Evolutionary conservation across 2,113 vertebrate species (phyloP).

Genomic region (Plecturocebus donacophilus): DNA sequence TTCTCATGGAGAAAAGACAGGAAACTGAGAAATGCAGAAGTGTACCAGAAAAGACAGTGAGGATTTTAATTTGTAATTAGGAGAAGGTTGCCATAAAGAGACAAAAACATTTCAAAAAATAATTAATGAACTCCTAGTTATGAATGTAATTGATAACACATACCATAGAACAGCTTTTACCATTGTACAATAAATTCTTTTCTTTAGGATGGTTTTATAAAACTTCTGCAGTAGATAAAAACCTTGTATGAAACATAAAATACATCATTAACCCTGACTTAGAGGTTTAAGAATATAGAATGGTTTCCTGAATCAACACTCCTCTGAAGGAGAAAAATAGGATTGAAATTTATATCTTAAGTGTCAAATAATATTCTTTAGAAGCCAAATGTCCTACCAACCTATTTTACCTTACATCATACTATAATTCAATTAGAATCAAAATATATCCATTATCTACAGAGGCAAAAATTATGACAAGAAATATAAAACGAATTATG

Average conservation of each 20-base stretch:
- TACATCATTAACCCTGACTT: conserved; percentile 23
- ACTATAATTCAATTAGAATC: conserved; percentile 4
- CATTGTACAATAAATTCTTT: not conserved
- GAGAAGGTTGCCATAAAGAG: not conserved
- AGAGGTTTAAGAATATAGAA: conserved; percentile 8
- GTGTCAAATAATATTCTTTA: conserved; percentile 28
- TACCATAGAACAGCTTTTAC: not conserved
- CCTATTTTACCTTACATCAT: conserved; percentile 1
- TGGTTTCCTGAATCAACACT: not conserved
- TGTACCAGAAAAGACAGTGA: not conserved
- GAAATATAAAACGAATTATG: not conserved
- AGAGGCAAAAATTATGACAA: conserved; percentile 15
- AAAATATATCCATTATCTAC: conserved; percentile 3
- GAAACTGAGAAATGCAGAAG: not conserved
- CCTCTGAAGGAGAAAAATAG: conserved; percentile 15
- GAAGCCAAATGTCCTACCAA: not conserved
- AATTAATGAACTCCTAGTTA: not conserved
- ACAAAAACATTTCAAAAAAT: not conserved
- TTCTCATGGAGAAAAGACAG: not conserved
- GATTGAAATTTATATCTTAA: conserved; percentile 32
- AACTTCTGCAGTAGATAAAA: conserved; percentile 15
- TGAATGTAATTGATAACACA: not conserved
- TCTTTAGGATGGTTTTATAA: not conserved
- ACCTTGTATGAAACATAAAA: conserved; percentile 25
- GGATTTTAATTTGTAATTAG: not conserved